phyloP scores from a whole-genome alignment of 2,797 vertebrate genomes.

The Choloepus didactylus region DNA sequence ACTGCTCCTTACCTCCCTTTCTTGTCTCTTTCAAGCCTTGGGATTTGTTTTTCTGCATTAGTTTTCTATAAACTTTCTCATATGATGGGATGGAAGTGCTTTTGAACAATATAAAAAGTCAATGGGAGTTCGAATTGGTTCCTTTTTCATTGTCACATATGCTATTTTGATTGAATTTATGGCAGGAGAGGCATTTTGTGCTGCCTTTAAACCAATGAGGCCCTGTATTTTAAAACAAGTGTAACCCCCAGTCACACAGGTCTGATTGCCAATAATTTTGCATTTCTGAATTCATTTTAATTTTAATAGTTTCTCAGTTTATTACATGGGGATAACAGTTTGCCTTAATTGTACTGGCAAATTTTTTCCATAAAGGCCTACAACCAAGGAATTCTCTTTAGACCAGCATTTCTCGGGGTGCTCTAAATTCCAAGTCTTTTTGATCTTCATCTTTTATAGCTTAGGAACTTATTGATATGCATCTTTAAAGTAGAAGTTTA shows the following conservation, averaged over 20 bases:
- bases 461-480: neutral
- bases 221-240: neutral
- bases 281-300: slow-evolving; percentile 20
- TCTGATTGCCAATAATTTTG: slow-evolving; percentile 15
- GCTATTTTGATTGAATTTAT: neutral
- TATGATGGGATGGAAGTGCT: neutral
- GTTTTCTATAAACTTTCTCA: slow-evolving; percentile 39
- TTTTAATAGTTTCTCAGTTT: slow-evolving; percentile 27
- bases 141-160: neutral
- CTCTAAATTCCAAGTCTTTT: neutral
- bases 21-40: slow-evolving; percentile 14
- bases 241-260: neutral
- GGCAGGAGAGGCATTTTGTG: neutral
- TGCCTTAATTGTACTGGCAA: neutral
- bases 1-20: neutral
- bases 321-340: neutral
- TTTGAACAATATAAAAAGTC: slow-evolving; percentile 21
- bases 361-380: neutral
- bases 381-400: neutral
- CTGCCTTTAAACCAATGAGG: slow-evolving; percentile 19
- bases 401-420: neutral
- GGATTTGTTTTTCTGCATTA: slow-evolving; percentile 46
- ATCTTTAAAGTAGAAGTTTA: slow-evolving; percentile 21
- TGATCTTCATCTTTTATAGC: neutral
- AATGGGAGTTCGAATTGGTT: neutral